Conservation (phyloP, 2,888 invertebrate species). For the Diachrysia chrysitis region DNA sequence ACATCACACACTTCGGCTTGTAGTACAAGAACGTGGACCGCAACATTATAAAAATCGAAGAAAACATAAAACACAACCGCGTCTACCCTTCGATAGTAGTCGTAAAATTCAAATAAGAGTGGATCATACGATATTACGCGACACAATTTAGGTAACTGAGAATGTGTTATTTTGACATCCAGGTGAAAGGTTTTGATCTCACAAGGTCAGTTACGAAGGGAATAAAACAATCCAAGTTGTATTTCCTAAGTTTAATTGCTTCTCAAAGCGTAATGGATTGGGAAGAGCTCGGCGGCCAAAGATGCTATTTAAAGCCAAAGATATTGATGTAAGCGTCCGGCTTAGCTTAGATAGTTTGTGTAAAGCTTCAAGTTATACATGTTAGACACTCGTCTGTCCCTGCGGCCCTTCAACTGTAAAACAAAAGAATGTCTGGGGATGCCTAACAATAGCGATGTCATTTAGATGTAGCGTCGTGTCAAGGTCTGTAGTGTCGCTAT, state of each 20-base stretch:
- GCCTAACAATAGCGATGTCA: slow-evolving; percentile 66
- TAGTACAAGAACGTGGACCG: not conserved
- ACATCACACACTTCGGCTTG: not conserved
- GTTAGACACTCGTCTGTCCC: slow-evolving; percentile 47
- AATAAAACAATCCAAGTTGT: slow-evolving; percentile 21
- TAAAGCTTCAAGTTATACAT: slow-evolving; percentile 50
- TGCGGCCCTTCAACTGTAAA: slow-evolving; percentile 56
- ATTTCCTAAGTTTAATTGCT: slow-evolving; percentile 10
- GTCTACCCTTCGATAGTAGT: slow-evolving; percentile 7
- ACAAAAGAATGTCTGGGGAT: slow-evolving; percentile 66
- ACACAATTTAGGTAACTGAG: slow-evolving; percentile 12
- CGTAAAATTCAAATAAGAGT: slow-evolving; percentile 26
- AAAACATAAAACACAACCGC: slow-evolving; percentile 22
- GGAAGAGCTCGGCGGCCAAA: not conserved
- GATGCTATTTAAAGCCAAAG: slow-evolving; percentile 29
- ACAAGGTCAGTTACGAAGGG: slow-evolving; percentile 19
- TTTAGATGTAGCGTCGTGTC: slow-evolving; percentile 61
- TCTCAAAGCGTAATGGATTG: slow-evolving; percentile 19
- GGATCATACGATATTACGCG: slow-evolving; percentile 10
- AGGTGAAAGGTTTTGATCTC: not conserved
- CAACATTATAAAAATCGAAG: slow-evolving; percentile 21
- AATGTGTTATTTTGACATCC: slow-evolving; percentile 12
- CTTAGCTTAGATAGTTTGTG: slow-evolving; percentile 28
- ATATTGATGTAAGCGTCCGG: slow-evolving; percentile 30
- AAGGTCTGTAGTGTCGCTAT: slow-evolving; percentile 55